These are phyloP conservation scores for Zhuqinia jingwanae DNA, from an alignment of 2,888 invertebrate species.

Conservation along the genomic window DNA sequence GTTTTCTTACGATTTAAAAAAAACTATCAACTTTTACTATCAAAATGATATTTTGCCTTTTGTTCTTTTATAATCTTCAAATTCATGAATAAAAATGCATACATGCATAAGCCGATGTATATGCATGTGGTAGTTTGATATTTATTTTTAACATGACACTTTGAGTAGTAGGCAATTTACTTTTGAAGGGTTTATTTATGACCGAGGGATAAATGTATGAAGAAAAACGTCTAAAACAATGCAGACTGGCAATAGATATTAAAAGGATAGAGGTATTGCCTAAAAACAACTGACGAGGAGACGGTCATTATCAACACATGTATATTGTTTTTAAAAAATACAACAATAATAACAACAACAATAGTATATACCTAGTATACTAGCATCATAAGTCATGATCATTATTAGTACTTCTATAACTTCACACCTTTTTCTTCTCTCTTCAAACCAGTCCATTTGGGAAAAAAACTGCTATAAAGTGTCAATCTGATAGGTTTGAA, in stretches of 20 bases:
- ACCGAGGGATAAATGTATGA: slow-evolving; percentile 14
- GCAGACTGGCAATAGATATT: not conserved
- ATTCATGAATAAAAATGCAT: no score
- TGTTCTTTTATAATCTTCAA: no score
- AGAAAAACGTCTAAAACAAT: slow-evolving; percentile 15
- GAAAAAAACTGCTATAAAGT: slow-evolving; percentile 32
- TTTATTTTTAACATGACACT: no score
- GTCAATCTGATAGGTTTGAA: slow-evolving; percentile 49
- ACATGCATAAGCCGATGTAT: no score
- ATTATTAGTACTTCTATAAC: slow-evolving; percentile 23
- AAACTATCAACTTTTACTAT: not conserved
- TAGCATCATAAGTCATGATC: slow-evolving; percentile 17
- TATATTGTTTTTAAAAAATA: not conserved
- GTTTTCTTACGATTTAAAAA: no score
- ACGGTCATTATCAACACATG: slow-evolving; percentile 49
- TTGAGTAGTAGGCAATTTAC: no score
- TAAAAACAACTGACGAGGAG: not conserved
- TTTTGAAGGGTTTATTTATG: no score
- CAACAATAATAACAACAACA: not conserved
- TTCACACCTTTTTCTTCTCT: slow-evolving; percentile 45
- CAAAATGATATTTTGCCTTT: slow-evolving; percentile 5
- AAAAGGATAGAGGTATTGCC: no score
- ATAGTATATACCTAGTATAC: not conserved
- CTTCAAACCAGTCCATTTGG: slow-evolving; percentile 34
- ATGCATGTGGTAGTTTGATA: no score